These are phyloP conservation scores for Fregetta grallaria DNA, from an alignment of 2,113 vertebrate genomes.

Conservation along the genomic window DNA sequence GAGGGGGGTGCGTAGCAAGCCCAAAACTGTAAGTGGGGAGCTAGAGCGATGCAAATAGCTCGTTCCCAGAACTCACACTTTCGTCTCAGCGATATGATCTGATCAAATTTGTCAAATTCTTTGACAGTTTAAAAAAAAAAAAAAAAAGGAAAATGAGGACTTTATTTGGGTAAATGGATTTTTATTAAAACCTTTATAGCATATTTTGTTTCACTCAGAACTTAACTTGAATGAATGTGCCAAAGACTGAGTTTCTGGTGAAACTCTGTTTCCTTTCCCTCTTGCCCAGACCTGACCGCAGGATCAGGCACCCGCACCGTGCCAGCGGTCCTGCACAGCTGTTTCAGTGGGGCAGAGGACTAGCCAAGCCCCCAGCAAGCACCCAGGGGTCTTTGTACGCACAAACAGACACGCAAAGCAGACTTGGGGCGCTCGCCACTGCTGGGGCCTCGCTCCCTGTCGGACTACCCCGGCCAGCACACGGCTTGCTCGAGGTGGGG, in stretches of 20 bases:
- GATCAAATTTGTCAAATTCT: constrained; percentile 48
- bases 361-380: neutral
- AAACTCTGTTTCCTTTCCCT: neutral
- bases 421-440: neutral
- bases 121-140: constrained; percentile 16
- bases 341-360: neutral
- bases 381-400: neutral
- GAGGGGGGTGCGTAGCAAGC: neutral
- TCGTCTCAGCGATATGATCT: neutral
- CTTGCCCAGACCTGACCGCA: neutral
- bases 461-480: accelerated
- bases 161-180: constrained; percentile 40
- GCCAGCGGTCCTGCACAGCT: accelerated
- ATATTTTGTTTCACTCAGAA: neutral
- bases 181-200: constrained; percentile 27
- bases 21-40: constrained; percentile 31
- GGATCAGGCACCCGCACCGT: neutral
- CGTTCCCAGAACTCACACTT: constrained; percentile 39
- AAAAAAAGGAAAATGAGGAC: neutral
- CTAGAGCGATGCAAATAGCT: constrained; percentile 47
- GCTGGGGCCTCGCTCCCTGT: neutral
- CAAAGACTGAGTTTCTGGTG: neutral
- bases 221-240: neutral
- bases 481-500: neutral
- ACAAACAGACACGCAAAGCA: neutral